Evolutionary conservation across 1,140 invertebrate genomes (phyloP), one percentile per base, ranked within the genome.

Genomic region (Araneus ventricosus): DNA sequence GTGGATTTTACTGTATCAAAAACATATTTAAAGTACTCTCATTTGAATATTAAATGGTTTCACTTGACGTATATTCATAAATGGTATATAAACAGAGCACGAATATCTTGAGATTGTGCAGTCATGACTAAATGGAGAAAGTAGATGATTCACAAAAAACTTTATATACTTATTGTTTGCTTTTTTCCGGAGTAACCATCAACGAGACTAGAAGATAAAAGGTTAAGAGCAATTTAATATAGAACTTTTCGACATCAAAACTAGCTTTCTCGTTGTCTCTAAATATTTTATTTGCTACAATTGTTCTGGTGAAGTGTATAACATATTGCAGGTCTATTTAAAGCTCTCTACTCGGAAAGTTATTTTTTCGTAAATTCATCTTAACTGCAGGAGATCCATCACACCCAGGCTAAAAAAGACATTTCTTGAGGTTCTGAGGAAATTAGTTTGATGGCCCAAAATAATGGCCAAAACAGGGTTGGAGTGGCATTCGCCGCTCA

Each of bases 381-480:
- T n/a, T n/a, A 63, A 63, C 59, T 63, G 59, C 59, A 63, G 2
- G n/a, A 24, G 59, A 63, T 63, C 59, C 59, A 63, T 63, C 59
- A 63, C 24, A 4, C 5, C 10, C 10, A 17, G 45, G 45, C 45
- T 14, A 52, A 52, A 52, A 52, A 52, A 8, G 59, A 24, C 5
- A 1, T 63, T 63, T 22, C 59, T 63, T 5, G 59, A 63, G 22
- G 59, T n/a, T 20, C n/a, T 63, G 59, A n/a, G 59, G 8, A 63
- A 63, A 63, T 63, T 63, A 63, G 59, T 63, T 63, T 63, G 59
- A 63, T 63, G 59, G n/a, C n/a, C n/a, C n/a, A n/a, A n/a, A 24
- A 20, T 24, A n/a, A n/a, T 63, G 59, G 20, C 6, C n/a, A 17
- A 63, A n/a, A 63, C n/a, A 52, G 45, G 10, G 22, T 7, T 63